These are phyloP conservation scores for Neomonachus schauinslandi DNA, from an alignment of 2,113 vertebrate genomes.

Conservation along the genomic window DNA sequence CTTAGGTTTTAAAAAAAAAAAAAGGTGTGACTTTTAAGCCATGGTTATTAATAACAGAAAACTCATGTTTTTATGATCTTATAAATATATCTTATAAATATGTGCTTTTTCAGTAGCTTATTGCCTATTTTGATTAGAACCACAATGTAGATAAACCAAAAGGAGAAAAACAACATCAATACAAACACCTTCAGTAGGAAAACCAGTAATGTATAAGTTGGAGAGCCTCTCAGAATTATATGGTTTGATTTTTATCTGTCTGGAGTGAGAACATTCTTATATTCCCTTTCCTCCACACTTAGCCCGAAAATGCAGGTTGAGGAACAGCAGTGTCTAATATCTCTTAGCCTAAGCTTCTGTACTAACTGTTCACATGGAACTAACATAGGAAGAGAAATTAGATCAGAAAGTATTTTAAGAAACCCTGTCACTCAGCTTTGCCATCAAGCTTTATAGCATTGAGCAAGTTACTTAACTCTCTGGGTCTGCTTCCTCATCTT, in stretches of 20 bases:
- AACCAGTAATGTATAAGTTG: neutral
- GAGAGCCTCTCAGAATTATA: neutral
- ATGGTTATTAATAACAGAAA: neutral
- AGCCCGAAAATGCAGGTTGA: neutral
- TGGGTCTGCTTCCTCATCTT: neutral
- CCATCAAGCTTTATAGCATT: neutral
- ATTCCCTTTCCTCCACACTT: neutral
- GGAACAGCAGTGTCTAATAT: neutral
- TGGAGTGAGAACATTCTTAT: neutral
- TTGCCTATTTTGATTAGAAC: neutral
- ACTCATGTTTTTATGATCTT: neutral
- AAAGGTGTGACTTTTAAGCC: neutral
- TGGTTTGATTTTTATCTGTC: neutral
- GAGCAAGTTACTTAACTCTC: neutral
- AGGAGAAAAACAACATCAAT: neutral
- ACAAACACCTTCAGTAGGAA: neutral
- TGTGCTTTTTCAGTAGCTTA: neutral
- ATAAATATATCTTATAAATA: neutral
- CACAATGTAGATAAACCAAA: neutral
- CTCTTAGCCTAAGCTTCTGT: neutral
- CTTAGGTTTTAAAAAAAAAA: neutral
- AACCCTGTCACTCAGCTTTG: neutral
- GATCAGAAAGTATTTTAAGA: neutral
- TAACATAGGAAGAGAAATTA: neutral
- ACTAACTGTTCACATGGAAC: neutral